Base-by-base conservation (phyloP, 2,113 vertebrate species). In the Pelvicachromis taeniatus region DNA sequence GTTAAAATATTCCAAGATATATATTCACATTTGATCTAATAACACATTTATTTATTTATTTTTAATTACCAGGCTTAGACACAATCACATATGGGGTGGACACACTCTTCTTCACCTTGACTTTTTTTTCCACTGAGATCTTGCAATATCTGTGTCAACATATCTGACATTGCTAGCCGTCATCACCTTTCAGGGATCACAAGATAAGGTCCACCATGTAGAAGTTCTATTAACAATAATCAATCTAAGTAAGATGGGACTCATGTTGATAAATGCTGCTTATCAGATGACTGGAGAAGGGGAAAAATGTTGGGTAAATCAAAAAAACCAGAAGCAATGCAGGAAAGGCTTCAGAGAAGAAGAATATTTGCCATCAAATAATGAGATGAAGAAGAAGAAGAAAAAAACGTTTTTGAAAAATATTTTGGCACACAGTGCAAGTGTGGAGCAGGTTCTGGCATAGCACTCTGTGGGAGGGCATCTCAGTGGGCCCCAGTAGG, bases 141-240 rank as follows among this genome's bases (percentile, higher is more conserved):
- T 45, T 58, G 78, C 54, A 3, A 31, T 78, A 61, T 81, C 50
- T 84, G 54, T 13, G 82, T 82, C 63, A 82, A 73, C 59, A 80
- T 54, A 80, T 12, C 80, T 81, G 33, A 83, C 26, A 80, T 55
- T 85, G 79, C 45, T 6, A 38, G 81, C 90, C 80, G 88, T 87
- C 83, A 89, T 93, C 85, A 89, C 85, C 80, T 84, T 73, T 81
- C 79, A 58, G 56, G 79, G 82, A 94, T 92, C 89, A 91, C 86
- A 88, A 85, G 90, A 93, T 93, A 89, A 82, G 81, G 31, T 85
- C 53, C 77, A 59, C 16, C 81, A 85, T 81, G 85, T 83, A 82
- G 80, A 90, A 70, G 75, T 81, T 77, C 65, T 65, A 82, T 88
- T 89, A 91, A 88, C 88, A 90, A 87, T 70, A 92, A 85, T 92